These are phyloP conservation scores for Habropoda laboriosa DNA, from an alignment of 1,140 invertebrate genomes.

Conservation along the genomic window DNA sequence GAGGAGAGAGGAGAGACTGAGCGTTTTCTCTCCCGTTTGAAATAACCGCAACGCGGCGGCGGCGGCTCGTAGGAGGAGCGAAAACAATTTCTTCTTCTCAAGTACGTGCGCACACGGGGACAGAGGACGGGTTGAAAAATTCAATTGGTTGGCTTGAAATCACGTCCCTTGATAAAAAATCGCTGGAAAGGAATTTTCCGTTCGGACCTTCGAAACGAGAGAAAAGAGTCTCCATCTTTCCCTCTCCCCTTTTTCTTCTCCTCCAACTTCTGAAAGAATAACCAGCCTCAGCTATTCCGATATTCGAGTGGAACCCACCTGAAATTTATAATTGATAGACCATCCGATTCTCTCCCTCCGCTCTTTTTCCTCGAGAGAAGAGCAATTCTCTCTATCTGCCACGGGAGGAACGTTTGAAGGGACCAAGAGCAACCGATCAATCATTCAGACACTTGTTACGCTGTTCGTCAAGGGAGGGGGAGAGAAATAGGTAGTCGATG, in stretches of 20 bases:
- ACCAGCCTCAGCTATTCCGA: neutral
- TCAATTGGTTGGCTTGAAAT: slow-evolving; percentile 20
- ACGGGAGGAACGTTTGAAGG: neutral
- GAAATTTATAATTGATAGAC: slow-evolving; percentile 23
- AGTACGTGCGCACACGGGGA: too few species aligned
- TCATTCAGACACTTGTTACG: slow-evolving; percentile 21
- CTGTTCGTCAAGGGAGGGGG: neutral
- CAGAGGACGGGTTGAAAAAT: slow-evolving; percentile 18
- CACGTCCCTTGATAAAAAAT: slow-evolving; percentile 34
- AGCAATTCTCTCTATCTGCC: slow-evolving; percentile 16
- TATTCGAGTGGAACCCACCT: neutral
- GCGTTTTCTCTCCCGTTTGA: slow-evolving; percentile 4
- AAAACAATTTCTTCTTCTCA: slow-evolving; percentile 11
- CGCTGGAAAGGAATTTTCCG: slow-evolving; percentile 14
- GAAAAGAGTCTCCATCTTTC: neutral
- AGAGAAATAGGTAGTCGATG: neutral
- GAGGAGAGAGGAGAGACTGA: neutral
- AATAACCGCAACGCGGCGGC: neutral
- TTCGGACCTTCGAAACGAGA: too few species aligned
- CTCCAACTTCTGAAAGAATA: neutral
- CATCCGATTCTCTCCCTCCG: neutral
- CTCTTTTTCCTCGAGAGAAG: neutral
- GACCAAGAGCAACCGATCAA: slow-evolving; percentile 1
- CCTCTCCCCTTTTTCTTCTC: neutral
- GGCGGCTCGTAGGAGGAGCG: too few species aligned